Evolutionary conservation across 2,797 vertebrate genomes (phyloP).

Genomic region (Scleropages formosus): DNA sequence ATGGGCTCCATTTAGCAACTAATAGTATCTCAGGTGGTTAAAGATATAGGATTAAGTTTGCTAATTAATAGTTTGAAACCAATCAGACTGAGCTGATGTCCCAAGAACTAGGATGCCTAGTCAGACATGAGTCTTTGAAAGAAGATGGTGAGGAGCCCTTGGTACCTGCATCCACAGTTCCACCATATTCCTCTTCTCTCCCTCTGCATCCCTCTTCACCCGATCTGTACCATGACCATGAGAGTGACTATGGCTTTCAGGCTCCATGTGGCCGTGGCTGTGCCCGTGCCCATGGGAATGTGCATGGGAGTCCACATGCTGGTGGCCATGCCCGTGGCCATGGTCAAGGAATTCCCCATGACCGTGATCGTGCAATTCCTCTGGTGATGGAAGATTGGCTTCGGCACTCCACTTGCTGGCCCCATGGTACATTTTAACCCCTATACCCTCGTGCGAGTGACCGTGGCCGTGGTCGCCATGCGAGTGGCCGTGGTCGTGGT

Average conservation of each 20-base stretch:
- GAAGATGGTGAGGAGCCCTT: not conserved
- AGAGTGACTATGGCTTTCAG: conserved; percentile 41
- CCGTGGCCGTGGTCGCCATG: conserved; percentile 59
- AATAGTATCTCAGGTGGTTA: no score
- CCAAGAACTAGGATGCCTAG: no score
- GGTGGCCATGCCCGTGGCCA: conserved; percentile 47
- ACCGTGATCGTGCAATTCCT: conserved; percentile 42
- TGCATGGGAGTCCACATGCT: conserved; percentile 63
- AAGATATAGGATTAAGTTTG: no score
- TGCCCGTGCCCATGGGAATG: conserved; percentile 63
- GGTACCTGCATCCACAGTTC: conserved; percentile 84
- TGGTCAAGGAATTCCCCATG: conserved; percentile 39
- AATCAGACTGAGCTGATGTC: no score
- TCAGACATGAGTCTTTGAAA: not conserved
- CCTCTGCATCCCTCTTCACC: conserved; percentile 51
- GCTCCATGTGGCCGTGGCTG: conserved; percentile 60
- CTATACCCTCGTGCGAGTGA: conserved; percentile 48
- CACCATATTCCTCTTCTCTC: conserved; percentile 66
- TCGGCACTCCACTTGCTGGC: conserved; percentile 75
- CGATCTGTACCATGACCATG: conserved; percentile 47
- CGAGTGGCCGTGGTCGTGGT: conserved; percentile 50
- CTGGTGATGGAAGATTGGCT: conserved; percentile 55
- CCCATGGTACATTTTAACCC: conserved; percentile 70
- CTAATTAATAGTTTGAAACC: no score
- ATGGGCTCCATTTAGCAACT: no score